Conservation (phyloP, 2,113 vertebrate genomes). For the Ceyx melanurus region DNA sequence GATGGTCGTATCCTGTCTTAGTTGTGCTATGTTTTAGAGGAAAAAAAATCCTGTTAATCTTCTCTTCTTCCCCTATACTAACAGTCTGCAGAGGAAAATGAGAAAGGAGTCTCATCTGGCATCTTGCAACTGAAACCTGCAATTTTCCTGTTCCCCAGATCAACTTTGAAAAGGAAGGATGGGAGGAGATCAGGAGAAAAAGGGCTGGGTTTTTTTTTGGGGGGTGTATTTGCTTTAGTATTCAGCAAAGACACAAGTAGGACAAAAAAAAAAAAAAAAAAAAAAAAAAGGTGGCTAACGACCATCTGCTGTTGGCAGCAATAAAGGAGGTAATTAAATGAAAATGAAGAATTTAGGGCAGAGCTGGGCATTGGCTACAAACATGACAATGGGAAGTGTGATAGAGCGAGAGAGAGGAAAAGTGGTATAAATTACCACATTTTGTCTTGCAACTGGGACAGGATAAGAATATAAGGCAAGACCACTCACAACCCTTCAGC, state of each 20-base stretch:
- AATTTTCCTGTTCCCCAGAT: background rate
- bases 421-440: background rate
- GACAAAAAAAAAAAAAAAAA: background rate
- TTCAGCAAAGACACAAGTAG: slow-evolving; percentile 1
- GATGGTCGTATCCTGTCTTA: background rate
- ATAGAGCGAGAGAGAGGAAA: background rate
- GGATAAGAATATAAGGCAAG: background rate
- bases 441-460: background rate
- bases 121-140: background rate
- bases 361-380: background rate
- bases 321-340: slow-evolving; percentile 41
- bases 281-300: background rate
- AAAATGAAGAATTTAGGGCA: slow-evolving; percentile 46
- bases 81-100: background rate
- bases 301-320: slow-evolving; percentile 56
- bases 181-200: background rate
- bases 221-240: background rate
- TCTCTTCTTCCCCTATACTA: background rate
- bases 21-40: background rate
- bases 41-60: background rate
- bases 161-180: background rate
- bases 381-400: background rate
- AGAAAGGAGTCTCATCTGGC: background rate
- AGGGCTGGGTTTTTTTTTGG: background rate
- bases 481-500: background rate